Evolutionary conservation across 2,888 invertebrate species (phyloP).

Genomic region (Limnephilus marmoratus): DNA sequence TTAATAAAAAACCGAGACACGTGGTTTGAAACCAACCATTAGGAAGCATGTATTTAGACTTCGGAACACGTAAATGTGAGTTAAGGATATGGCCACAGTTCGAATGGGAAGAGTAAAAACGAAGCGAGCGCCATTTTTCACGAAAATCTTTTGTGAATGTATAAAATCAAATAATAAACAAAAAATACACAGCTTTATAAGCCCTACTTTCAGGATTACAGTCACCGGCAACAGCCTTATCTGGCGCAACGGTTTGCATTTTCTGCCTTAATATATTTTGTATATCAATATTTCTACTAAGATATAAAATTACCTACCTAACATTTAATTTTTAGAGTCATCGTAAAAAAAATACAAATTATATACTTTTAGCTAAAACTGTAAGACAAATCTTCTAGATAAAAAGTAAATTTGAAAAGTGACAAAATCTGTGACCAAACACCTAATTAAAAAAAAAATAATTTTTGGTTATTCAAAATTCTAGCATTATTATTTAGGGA

Average conservation of each 20-base stretch:
- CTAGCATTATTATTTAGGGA: no score
- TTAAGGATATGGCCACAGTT: slow-evolving; percentile 13
- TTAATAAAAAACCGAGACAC: slow-evolving; percentile 60
- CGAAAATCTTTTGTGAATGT: neutral
- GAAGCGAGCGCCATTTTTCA: neutral
- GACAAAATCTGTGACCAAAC: no score
- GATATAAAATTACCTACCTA: no score
- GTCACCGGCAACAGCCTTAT: no score
- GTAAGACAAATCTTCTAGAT: no score
- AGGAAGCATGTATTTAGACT: slow-evolving; percentile 42
- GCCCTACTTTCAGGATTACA: neutral
- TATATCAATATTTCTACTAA: neutral
- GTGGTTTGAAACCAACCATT: slow-evolving; percentile 52
- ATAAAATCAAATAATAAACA: no score
- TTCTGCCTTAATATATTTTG: neutral
- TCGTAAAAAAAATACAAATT: no score
- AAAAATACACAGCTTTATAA: neutral
- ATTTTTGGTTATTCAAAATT: no score
- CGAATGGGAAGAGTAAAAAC: neutral
- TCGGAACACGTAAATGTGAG: slow-evolving; percentile 45
- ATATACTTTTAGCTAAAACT: no score
- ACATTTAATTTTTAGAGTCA: no score
- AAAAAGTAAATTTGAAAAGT: no score
- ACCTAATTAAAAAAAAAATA: no score
- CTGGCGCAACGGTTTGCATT: neutral